These are phyloP conservation scores for Minunthozetes semirufus DNA, from an alignment of 2,888 invertebrate genomes.

Conservation along the genomic window DNA sequence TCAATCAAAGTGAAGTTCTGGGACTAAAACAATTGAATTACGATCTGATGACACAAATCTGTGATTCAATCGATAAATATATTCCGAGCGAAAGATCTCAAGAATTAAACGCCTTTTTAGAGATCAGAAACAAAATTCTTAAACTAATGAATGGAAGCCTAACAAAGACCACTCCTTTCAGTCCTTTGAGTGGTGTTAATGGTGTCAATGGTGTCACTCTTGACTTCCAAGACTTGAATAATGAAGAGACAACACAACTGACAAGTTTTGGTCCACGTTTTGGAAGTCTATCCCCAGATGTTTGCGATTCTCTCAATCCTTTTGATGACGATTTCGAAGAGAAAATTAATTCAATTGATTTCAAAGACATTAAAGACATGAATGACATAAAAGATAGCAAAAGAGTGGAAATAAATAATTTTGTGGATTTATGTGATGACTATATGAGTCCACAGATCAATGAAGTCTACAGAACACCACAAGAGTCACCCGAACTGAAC, in stretches of 20 bases:
- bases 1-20: background rate
- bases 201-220: too few relatives aligned
- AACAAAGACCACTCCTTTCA: too few relatives aligned
- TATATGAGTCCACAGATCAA: background rate
- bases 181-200: too few relatives aligned
- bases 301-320: background rate
- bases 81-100: background rate
- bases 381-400: background rate
- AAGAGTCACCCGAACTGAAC: too few relatives aligned
- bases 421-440: conserved; percentile 1
- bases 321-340: background rate
- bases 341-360: too few relatives aligned
- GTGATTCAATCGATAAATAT: background rate
- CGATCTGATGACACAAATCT: background rate
- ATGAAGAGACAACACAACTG: too few relatives aligned
- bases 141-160: background rate
- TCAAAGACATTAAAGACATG: background rate
- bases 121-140: background rate
- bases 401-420: background rate
- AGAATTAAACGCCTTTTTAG: background rate
- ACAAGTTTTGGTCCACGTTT: too few relatives aligned
- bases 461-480: too few relatives aligned
- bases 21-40: background rate
- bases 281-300: background rate
- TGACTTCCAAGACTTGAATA: too few relatives aligned